Conservation (phyloP, 2,113 vertebrate genomes). For the Paratilapia polleni region DNA sequence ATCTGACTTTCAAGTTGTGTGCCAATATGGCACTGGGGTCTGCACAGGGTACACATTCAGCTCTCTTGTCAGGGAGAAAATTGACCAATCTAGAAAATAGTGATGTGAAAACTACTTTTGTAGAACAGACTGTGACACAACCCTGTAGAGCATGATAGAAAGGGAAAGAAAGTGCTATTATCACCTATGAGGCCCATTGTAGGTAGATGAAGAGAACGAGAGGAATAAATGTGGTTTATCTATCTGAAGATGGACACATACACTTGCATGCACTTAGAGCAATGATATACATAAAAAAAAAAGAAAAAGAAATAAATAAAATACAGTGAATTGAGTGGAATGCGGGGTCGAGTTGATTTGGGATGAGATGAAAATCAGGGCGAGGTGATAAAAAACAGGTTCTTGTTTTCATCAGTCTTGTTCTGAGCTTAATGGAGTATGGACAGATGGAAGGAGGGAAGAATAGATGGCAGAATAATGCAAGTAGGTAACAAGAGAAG, state of each 20-base stretch:
- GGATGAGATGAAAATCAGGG: conserved; percentile 60
- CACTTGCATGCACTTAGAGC: neutral
- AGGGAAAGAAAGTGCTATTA: conserved; percentile 47
- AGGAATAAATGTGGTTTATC: conserved; percentile 44
- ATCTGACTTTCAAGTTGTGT: conserved; percentile 25
- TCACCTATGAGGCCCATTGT: conserved; percentile 45
- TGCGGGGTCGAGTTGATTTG: conserved; percentile 45
- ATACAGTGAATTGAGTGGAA: conserved; percentile 29
- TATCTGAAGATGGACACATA: conserved; percentile 13
- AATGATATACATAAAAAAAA: neutral
- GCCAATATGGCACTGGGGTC: conserved; percentile 19
- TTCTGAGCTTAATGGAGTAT: conserved; percentile 30
- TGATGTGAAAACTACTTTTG: conserved; percentile 55
- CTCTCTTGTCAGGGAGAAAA: conserved; percentile 45
- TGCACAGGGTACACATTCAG: conserved; percentile 16
- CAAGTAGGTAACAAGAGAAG: conserved; percentile 1
- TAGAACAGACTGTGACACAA: conserved; percentile 42
- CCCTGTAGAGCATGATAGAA: conserved; percentile 1
- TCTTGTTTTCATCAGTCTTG: conserved; percentile 56
- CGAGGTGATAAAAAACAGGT: conserved; percentile 45
- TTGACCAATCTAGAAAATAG: conserved; percentile 55
- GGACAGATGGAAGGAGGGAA: conserved; percentile 4
- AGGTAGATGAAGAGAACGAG: conserved; percentile 32
- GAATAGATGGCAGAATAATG: neutral
- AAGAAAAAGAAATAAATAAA: no score